Evolutionary conservation across 2,113 vertebrate genomes (phyloP), one percentile per base, ranked within the genome.

Genomic region (Camelus dromedarius): DNA sequence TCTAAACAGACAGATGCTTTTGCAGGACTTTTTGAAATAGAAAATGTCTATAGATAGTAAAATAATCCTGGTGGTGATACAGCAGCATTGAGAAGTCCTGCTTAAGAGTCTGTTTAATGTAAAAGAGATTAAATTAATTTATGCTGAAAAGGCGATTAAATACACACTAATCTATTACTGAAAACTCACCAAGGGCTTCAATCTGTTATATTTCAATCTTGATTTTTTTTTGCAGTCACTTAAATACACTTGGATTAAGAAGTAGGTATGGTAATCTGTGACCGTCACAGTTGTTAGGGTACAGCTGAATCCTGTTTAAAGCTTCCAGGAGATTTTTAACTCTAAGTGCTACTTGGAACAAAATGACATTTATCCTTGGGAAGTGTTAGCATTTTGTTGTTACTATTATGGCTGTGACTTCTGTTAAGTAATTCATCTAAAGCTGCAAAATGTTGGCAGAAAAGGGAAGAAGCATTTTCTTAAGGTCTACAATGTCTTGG

Each of bases 101-200:
- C 42, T 19, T 80, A 84, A 60, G 56, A 75, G 72, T 77, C 77
- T 85, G 94, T 72, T 93, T 85, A 91, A 54, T 77, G 87, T 81
- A 89, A 96, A 89, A 89, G 82, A 95, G 90, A 96, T 95, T 81
- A 93, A 80, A 89, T 54, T 91, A 89, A 95, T n/a, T 92, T 73
- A 62, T 46, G 35, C 87, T 89, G 79, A 92, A 90, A 96, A 93
- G 66, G 73, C 22, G 12, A 79, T 95, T 86, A 92, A 89, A 92
- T 77, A 70, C 35, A 89, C 54, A 58, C 60, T 67, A 62, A 92
- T 89, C 77, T 92, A 58, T 66, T 62, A 66, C 73, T 75, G 86
- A 93, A 89, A 92, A 92, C 60, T 83, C 73, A 91, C 38, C 48
- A 54, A 93, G 56, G 48, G 32, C 67, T 82, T 89, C 20, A 62